Evolutionary conservation across 2,797 vertebrate species (phyloP), one percentile per base, ranked within the genome.

Genomic region (Yasuhikotakia modesta): DNA sequence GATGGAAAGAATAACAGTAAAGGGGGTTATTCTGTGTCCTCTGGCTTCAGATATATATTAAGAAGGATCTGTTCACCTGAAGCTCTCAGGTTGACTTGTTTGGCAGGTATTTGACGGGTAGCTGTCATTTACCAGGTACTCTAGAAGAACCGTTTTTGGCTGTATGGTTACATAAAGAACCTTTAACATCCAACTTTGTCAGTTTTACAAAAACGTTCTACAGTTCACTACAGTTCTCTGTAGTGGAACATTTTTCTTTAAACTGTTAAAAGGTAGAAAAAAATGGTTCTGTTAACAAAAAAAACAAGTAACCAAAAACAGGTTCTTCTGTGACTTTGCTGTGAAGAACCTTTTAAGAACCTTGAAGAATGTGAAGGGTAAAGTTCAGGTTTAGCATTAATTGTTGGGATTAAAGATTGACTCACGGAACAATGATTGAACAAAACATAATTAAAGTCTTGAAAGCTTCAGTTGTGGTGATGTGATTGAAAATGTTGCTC

Each of bases 1-100:
- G 83, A 66, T 69, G 46, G 52, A 52, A 53, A 81, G 61, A 76
- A 80, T 78, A 79, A 81, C 79, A 70, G 80, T 73, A 35, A 78
- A 32, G 16, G 46, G 76, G 68, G 43, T 27, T 67, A 30, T 71
- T 55, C 68, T 58, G 57, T 64, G 46, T 63, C 67, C 67, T 70
- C 53, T 46, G 64, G 74, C 43, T 65, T 70, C 27, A 43, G 55
- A 70, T 70, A 77, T 78, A 58, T 58, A 70, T 78, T 68, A 53
- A 19, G 22, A 12, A 60, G 19, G 35, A 46, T 17, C 70, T 63
- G 68, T 78, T 78, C 68, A 55, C 58, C 35, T 53, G 22, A 48
- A 71, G 58, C 67, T 61, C 65, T 75, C 27, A 24, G 75, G 27
- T 70, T 35, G 12, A 30, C 48, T 70, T 78, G 76, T 78, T 78